These are phyloP conservation scores for Pelodiscus sinensis DNA, from an alignment of 2,113 vertebrate species.

Conservation along the genomic window DNA sequence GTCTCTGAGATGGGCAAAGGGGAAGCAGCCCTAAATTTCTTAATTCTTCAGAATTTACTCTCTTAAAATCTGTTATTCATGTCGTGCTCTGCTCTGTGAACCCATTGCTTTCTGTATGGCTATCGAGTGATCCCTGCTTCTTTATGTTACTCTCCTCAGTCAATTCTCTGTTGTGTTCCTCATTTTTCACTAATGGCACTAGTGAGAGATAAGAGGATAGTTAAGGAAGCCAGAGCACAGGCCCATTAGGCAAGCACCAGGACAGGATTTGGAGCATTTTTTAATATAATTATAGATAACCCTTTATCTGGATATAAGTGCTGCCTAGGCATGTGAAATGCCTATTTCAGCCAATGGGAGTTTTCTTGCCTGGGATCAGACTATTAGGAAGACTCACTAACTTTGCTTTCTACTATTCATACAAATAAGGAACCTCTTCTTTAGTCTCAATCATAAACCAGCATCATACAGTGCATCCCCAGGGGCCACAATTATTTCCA, in stretches of 20 bases:
- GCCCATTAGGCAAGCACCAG: background rate
- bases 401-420: slow-evolving; percentile 71
- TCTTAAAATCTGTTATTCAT: background rate
- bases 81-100: background rate
- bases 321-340: background rate
- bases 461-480: slow-evolving; percentile 77
- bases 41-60: background rate
- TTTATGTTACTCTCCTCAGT: background rate
- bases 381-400: slow-evolving; percentile 62
- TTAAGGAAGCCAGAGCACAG: slow-evolving; percentile 1
- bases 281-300: background rate
- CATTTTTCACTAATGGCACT: slow-evolving; percentile 35
- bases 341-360: slow-evolving; percentile 60
- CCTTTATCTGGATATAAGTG: background rate
- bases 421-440: slow-evolving; percentile 59
- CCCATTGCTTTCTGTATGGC: background rate
- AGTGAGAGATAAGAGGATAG: slow-evolving; percentile 6
- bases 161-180: background rate
- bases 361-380: background rate
- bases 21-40: background rate
- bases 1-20: background rate
- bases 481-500: slow-evolving; percentile 85
- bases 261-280: background rate
- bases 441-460: slow-evolving; percentile 61
- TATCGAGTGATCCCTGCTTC: background rate